Evolutionary conservation across 2,888 invertebrate species (phyloP).

Genomic region (Itoplectis maculator): DNA sequence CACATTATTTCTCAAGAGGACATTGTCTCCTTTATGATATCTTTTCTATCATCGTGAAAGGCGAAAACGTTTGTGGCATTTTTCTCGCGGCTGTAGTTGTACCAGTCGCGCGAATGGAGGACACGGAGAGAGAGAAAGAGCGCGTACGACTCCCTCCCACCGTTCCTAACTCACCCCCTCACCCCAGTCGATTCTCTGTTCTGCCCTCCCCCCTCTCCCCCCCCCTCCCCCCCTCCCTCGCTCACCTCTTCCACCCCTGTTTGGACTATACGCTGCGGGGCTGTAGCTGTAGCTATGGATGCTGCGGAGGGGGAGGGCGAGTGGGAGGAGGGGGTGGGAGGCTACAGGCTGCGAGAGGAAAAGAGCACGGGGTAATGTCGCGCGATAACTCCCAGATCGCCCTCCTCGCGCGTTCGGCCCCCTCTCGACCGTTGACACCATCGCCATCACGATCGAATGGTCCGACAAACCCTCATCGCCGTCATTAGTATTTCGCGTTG

Average conservation of each 20-base stretch:
- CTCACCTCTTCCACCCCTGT: too few species aligned
- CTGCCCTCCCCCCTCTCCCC: too few species aligned
- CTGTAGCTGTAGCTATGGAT: too few species aligned
- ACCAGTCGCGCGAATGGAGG: slow-evolving; percentile 39
- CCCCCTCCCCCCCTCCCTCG: too few species aligned
- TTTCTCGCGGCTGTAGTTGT: slow-evolving; percentile 48
- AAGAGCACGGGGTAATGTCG: slow-evolving; percentile 58
- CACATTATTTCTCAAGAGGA: slow-evolving; percentile 57
- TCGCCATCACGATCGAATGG: slow-evolving; percentile 59
- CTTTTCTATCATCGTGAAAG: slow-evolving; percentile 58
- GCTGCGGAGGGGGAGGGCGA: neutral
- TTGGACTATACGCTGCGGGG: slow-evolving; percentile 22
- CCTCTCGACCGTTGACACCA: slow-evolving; percentile 53
- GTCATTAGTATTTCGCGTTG: slow-evolving; percentile 58
- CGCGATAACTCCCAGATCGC: slow-evolving; percentile 57
- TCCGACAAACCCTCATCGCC: slow-evolving; percentile 54
- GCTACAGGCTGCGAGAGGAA: slow-evolving; percentile 26
- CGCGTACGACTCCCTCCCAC: neutral
- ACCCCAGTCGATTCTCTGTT: slow-evolving; percentile 45
- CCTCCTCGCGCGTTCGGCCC: slow-evolving; percentile 29
- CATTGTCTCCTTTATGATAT: slow-evolving; percentile 61
- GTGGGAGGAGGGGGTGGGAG: neutral
- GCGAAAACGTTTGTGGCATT: slow-evolving; percentile 59
- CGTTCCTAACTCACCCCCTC: neutral
- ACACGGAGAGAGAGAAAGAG: too few species aligned